Percentiles rank a stretch among this genome's conserved stretches.
phyloP scores from a whole-genome alignment of 2,888 invertebrate genomes.

The Nephrotoma flavescens region DNA sequence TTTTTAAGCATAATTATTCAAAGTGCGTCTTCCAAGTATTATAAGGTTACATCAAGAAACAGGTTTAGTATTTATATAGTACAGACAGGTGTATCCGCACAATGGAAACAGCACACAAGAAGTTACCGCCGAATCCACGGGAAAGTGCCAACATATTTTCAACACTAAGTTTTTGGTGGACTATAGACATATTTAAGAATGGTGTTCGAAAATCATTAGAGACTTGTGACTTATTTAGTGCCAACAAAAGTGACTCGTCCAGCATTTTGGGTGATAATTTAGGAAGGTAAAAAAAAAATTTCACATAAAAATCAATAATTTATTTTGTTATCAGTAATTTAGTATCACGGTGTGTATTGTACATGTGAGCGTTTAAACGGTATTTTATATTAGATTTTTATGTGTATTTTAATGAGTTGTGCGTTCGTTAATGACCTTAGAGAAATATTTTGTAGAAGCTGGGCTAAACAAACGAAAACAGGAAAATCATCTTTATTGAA shows the following conservation, averaged over 20 bases:
- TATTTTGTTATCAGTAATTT: too few species aligned
- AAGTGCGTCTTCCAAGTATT: too few species aligned
- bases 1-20: too few species aligned
- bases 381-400: too few species aligned
- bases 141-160: conserved; percentile 34
- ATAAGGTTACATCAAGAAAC: too few species aligned
- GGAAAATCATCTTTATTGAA: conserved; percentile 13
- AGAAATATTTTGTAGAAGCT: background rate
- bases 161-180: conserved; percentile 37
- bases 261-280: conserved; percentile 33
- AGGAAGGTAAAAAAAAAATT: conserved; percentile 29
- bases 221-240: conserved; percentile 34
- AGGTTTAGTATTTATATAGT: too few species aligned
- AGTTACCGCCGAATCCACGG: conserved; percentile 27
- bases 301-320: background rate
- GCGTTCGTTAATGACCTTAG: too few species aligned
- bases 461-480: background rate
- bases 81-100: too few species aligned
- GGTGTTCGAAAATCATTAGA: conserved; percentile 34
- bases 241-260: conserved; percentile 34
- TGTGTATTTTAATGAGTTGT: too few species aligned
- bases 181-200: conserved; percentile 34
- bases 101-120: conserved; percentile 9
- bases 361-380: background rate
- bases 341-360: background rate